These are phyloP conservation scores for Furnarius figulus DNA, from an alignment of 2,113 vertebrate species.

Conservation along the genomic window DNA sequence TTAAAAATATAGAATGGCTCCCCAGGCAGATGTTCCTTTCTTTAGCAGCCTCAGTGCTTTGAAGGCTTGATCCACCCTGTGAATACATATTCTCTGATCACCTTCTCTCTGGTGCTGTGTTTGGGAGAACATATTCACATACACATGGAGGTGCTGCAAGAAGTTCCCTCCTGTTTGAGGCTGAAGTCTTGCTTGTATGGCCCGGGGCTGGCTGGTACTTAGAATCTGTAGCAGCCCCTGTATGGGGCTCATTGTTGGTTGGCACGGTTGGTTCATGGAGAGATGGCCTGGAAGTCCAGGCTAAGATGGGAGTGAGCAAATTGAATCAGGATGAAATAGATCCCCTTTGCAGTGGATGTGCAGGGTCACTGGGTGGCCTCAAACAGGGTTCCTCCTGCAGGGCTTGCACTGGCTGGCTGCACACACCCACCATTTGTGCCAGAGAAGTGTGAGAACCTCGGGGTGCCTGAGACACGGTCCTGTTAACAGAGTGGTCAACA, in stretches of 20 bases:
- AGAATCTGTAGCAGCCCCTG: background rate
- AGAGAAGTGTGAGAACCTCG: background rate
- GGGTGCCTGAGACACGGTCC: background rate
- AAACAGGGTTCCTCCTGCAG: accelerated
- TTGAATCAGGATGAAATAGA: background rate
- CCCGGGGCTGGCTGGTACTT: background rate
- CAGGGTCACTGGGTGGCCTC: background rate
- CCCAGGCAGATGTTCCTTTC: background rate
- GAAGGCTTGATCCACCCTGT: background rate
- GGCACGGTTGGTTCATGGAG: background rate
- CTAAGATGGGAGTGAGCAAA: background rate
- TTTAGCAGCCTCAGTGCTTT: background rate
- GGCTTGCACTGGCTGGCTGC: background rate
- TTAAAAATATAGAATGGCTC: background rate
- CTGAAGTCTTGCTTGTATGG: background rate
- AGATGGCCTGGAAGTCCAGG: background rate
- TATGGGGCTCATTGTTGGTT: background rate
- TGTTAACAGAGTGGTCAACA: background rate
- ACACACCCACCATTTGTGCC: background rate
- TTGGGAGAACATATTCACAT: background rate
- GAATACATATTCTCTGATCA: accelerated
- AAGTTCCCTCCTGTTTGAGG: background rate
- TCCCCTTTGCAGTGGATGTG: background rate
- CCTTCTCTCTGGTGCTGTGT: background rate
- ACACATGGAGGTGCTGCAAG: background rate